phyloP scores from a whole-genome alignment of 92 coral and sea anemone genomes.

The Galaxea fascicularis region DNA sequence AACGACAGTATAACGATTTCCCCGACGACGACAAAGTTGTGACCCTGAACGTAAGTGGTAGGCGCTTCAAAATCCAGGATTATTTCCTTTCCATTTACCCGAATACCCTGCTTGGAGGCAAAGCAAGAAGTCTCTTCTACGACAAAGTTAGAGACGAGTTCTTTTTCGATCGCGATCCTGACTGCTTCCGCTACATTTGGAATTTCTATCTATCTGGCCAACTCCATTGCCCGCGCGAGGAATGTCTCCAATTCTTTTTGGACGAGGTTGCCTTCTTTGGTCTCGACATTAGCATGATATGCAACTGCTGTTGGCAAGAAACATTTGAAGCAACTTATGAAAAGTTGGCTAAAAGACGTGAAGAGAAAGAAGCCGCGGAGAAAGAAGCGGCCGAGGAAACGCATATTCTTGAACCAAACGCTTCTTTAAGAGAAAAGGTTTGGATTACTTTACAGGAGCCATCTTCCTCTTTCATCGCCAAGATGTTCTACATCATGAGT shows the following conservation, averaged over 20 bases:
- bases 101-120: constrained; percentile 76
- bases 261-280: constrained; percentile 83
- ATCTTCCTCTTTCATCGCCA: constrained; percentile 54
- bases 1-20: constrained; percentile 65
- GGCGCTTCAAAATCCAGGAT: constrained; percentile 73
- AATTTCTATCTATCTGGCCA: constrained; percentile 82
- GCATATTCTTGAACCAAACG: constrained; percentile 41
- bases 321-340: constrained; percentile 65
- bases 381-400: constrained; percentile 37
- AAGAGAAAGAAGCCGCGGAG: constrained; percentile 38
- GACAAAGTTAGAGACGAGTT: constrained; percentile 64
- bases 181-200: constrained; percentile 85
- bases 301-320: constrained; percentile 81
- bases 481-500: constrained; percentile 66
- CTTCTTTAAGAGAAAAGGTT: constrained; percentile 60
- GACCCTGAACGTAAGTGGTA: constrained; percentile 78
- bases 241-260: constrained; percentile 74
- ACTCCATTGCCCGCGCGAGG: constrained; percentile 85
- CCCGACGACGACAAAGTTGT: constrained; percentile 67
- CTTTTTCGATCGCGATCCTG: constrained; percentile 90
- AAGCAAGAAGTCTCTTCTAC: constrained; percentile 57
- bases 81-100: constrained; percentile 80
- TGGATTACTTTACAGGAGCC: constrained; percentile 80
- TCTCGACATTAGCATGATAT: constrained; percentile 63
- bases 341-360: constrained; percentile 41